Conservation (phyloP, 1,140 invertebrate species). For the Penaeus indicus region DNA sequence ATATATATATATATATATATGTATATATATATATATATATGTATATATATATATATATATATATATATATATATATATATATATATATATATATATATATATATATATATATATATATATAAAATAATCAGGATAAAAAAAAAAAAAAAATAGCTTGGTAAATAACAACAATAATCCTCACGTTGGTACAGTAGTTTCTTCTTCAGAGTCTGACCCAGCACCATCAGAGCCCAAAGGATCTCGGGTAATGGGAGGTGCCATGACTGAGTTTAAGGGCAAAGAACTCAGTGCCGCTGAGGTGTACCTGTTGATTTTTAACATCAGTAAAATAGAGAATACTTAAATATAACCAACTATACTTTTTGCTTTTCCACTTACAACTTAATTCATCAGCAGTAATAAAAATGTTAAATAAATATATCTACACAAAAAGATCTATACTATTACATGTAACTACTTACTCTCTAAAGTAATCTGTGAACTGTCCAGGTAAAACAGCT, state of each 20-base stretch:
- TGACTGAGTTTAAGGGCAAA: constrained; percentile 91
- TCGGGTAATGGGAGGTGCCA: constrained; percentile 78
- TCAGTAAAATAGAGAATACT: constrained; percentile 63
- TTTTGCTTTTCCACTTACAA: too few relatives aligned
- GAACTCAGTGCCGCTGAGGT: constrained; percentile 79
- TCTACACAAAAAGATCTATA: neutral
- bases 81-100: too few relatives aligned
- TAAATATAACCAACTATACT: too few relatives aligned
- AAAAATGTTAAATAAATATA: neutral
- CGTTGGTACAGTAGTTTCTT: constrained; percentile 13
- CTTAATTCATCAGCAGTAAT: too few relatives aligned
- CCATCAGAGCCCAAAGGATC: constrained; percentile 42
- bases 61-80: too few relatives aligned
- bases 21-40: too few relatives aligned
- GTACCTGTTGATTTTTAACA: constrained; percentile 71
- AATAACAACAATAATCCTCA: neutral
- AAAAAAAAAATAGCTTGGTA: neutral
- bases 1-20: too few relatives aligned
- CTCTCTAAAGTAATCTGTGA: constrained; percentile 86
- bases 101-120: too few relatives aligned
- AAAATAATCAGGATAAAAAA: neutral
- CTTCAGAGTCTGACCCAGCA: constrained; percentile 48
- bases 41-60: too few relatives aligned
- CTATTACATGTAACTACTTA: constrained; percentile 69
- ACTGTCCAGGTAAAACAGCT: constrained; percentile 92